These are phyloP conservation scores for Cheilosia vernalis DNA, from an alignment of 2,888 invertebrate genomes.

Conservation along the genomic window DNA sequence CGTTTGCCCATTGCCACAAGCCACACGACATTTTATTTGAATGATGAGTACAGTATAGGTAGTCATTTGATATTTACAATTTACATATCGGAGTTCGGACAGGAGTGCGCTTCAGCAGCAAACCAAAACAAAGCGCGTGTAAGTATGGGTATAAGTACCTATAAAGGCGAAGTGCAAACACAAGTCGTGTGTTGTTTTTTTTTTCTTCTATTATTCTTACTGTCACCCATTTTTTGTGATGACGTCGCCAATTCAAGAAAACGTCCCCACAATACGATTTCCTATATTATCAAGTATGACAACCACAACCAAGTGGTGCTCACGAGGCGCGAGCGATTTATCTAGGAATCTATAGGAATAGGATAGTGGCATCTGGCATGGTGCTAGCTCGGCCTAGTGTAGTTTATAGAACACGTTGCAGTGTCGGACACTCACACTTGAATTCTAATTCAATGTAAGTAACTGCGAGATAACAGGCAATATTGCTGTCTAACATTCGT, in stretches of 20 bases:
- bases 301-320: conserved; percentile 36
- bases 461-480: background rate
- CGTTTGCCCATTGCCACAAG: conserved; percentile 66
- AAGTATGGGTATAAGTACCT: background rate
- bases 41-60: conserved; percentile 55
- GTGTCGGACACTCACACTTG: conserved; percentile 1
- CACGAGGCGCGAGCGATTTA: conserved; percentile 41
- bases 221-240: conserved; percentile 30
- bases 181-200: background rate
- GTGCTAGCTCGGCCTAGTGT: background rate
- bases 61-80: conserved; percentile 70
- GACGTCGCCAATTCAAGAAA: conserved; percentile 45
- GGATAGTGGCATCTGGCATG: background rate
- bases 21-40: conserved; percentile 69
- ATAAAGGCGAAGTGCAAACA: conserved; percentile 49
- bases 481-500: background rate
- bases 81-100: conserved; percentile 60
- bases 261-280: conserved; percentile 44
- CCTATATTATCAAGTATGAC: conserved; percentile 44
- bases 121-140: conserved; percentile 61
- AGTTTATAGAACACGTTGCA: conserved; percentile 4
- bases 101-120: conserved; percentile 10
- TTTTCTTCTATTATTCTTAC: background rate
- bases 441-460: background rate
- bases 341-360: conserved; percentile 39